Evolutionary conservation across 2,888 invertebrate species (phyloP).

Genomic region (Lepeophtheirus nordmannii): DNA sequence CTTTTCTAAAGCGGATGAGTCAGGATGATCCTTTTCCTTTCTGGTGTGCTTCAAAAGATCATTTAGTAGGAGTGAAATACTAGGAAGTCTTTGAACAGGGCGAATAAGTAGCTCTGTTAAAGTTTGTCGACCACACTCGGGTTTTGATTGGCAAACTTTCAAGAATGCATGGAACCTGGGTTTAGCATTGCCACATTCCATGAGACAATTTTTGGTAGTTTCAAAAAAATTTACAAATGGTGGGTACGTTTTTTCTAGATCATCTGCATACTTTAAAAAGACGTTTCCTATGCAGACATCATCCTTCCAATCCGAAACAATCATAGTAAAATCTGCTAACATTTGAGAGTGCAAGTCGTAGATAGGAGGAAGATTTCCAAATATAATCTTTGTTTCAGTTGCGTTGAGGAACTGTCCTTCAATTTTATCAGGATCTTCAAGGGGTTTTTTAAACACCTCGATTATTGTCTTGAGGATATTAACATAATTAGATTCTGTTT

Average conservation of each 20-base stretch:
- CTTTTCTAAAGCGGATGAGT: neutral
- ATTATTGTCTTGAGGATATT: constrained; percentile 55
- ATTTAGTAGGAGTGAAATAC: constrained; percentile 80
- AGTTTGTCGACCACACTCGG: constrained; percentile 89
- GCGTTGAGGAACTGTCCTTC: constrained; percentile 64
- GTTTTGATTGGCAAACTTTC: constrained; percentile 72
- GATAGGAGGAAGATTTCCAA: constrained; percentile 85
- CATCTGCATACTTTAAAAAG: constrained; percentile 51
- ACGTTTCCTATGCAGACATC: constrained; percentile 67
- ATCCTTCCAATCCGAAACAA: constrained; percentile 68
- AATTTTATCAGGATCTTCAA: constrained; percentile 69
- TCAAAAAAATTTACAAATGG: constrained; percentile 97
- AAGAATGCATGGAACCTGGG: constrained; percentile 95
- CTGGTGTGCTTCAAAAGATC: constrained; percentile 41
- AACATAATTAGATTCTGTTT: constrained; percentile 95
- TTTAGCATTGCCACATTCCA: constrained; percentile 75
- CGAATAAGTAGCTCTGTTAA: constrained; percentile 89
- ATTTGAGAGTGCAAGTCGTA: constrained; percentile 72
- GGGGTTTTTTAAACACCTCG: constrained; percentile 79
- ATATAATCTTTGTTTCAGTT: constrained; percentile 83
- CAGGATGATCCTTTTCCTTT: constrained; percentile 20
- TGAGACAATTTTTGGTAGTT: constrained; percentile 81
- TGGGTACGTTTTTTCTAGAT: constrained; percentile 83
- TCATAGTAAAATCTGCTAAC: constrained; percentile 45
- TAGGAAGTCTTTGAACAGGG: constrained; percentile 92